phyloP scores from a whole-genome alignment of 2,888 invertebrate species.

The Hypolimnas misippus region DNA sequence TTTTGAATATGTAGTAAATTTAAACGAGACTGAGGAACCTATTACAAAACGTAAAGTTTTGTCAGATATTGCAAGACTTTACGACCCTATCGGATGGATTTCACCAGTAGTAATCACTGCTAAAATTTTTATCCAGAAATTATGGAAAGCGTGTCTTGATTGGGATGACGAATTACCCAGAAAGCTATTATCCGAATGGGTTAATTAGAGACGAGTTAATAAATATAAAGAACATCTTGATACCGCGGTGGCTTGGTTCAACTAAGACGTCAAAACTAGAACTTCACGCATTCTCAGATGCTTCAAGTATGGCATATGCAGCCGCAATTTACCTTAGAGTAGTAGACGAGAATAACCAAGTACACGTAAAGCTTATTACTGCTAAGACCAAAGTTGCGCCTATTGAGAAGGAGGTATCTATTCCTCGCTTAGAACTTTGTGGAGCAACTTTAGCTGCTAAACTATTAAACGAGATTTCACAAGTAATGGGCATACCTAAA shows the following conservation, averaged over 20 bases:
- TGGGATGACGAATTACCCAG: constrained; percentile 40
- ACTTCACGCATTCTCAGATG: constrained; percentile 43
- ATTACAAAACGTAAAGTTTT: constrained; percentile 46
- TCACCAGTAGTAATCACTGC: constrained; percentile 40
- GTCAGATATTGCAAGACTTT: constrained; percentile 45
- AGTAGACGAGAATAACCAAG: constrained; percentile 13
- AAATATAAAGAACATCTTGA: constrained; percentile 19
- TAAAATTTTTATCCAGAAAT: constrained; percentile 43
- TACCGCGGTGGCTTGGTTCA: constrained; percentile 39
- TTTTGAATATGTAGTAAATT: constrained; percentile 40
- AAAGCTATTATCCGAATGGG: constrained; percentile 34
- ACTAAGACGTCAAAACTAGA: constrained; percentile 21
- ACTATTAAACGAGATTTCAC: constrained; percentile 33
- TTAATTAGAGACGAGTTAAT: constrained; percentile 26
- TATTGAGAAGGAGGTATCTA: constrained; percentile 40
- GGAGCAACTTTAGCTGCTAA: constrained; percentile 42
- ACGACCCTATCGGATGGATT: constrained; percentile 49
- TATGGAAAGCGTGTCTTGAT: constrained; percentile 39
- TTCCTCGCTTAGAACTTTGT: constrained; percentile 45
- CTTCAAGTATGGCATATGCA: constrained; percentile 41
- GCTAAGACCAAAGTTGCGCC: too few relatives aligned
- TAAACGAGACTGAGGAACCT: constrained; percentile 38
- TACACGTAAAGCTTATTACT: constrained; percentile 8
- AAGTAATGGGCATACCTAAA: constrained; percentile 41
- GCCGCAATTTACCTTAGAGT: constrained; percentile 40